A percentile compares a stretch with the other conserved stretches of the same genome.
These are phyloP conservation scores for Neoascia interrupta DNA, from an alignment of 2,888 invertebrate species.

Conservation along the genomic window DNA sequence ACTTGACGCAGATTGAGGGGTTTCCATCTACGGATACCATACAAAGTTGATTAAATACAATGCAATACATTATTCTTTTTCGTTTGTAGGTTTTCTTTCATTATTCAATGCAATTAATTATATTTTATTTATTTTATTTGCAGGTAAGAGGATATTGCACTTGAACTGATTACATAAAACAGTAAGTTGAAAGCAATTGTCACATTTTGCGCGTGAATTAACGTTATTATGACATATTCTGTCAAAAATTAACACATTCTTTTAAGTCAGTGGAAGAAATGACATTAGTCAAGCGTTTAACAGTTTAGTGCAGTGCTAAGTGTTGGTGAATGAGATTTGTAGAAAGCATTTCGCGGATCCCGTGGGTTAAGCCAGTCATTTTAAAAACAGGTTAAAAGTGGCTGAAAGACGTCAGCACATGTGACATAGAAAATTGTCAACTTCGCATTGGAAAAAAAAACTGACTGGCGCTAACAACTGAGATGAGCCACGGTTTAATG, in stretches of 20 bases:
- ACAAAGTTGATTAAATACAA: slow-evolving; percentile 23
- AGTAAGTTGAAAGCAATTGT: background rate
- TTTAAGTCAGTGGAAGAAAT: background rate
- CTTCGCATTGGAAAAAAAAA: too few relatives aligned
- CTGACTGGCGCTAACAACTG: too few relatives aligned
- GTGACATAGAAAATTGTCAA: too few relatives aligned
- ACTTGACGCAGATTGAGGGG: slow-evolving; percentile 47
- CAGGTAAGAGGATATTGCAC: slow-evolving; percentile 31
- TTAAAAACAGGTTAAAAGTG: too few relatives aligned
- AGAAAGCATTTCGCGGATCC: too few relatives aligned
- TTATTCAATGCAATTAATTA: background rate
- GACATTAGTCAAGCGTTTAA: background rate
- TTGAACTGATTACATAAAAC: background rate
- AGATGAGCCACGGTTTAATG: too few relatives aligned
- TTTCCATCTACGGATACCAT: slow-evolving; percentile 24
- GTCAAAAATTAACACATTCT: background rate
- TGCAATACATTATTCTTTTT: background rate
- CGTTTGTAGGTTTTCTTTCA: background rate
- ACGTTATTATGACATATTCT: background rate
- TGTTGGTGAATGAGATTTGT: too few relatives aligned
- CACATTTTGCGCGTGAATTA: background rate
- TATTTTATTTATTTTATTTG: slow-evolving; percentile 14
- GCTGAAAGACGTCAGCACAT: too few relatives aligned
- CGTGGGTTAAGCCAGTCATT: too few relatives aligned
- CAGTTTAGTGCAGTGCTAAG: too few relatives aligned